phyloP scores from a whole-genome alignment of 2,113 vertebrate species.

The Aptenodytes patagonicus region DNA sequence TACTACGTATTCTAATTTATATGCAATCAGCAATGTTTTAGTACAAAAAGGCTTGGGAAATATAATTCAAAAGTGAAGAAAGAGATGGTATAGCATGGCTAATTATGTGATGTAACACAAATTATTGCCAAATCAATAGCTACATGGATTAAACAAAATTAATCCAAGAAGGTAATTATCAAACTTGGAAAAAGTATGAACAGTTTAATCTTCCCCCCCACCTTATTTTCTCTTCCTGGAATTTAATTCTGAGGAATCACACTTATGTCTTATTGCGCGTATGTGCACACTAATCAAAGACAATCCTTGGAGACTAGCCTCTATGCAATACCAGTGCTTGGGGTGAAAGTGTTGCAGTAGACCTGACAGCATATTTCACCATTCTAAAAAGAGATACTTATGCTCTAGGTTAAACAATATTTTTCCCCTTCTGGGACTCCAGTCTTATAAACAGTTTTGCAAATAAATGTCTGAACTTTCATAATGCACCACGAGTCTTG shows the following conservation, averaged over 20 bases:
- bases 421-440: neutral
- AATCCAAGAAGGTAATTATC: conserved; percentile 21
- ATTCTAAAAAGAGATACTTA: neutral
- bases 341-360: neutral
- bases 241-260: neutral
- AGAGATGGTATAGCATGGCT: neutral
- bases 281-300: neutral
- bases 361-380: neutral
- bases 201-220: neutral
- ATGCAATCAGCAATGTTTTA: neutral
- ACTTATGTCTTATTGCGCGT: neutral
- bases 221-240: neutral
- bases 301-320: neutral
- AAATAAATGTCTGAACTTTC: neutral
- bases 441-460: neutral
- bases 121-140: conserved; percentile 40
- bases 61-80: neutral
- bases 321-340: neutral
- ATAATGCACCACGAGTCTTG: neutral
- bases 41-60: neutral
- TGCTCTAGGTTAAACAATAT: neutral
- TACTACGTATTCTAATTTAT: neutral
- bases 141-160: conserved; percentile 21
- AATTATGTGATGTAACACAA: neutral
- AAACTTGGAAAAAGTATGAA: neutral